phyloP scores from a whole-genome alignment of 2,797 vertebrate genomes.

The Oryzias sinensis region DNA sequence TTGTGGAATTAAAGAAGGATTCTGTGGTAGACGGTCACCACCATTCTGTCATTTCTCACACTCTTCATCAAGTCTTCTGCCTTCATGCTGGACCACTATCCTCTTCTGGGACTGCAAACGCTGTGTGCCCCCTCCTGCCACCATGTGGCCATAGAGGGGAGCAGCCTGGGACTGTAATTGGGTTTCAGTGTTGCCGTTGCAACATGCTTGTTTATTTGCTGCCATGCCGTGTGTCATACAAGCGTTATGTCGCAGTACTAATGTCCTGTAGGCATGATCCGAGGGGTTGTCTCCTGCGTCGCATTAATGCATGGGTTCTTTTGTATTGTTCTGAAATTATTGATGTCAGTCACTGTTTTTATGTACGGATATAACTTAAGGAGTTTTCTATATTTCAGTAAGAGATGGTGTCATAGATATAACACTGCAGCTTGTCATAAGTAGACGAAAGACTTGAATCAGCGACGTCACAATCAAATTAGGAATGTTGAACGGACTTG shows the following conservation, averaged over 20 bases:
- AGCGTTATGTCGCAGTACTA: constrained; percentile 45
- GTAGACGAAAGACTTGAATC: constrained; percentile 64
- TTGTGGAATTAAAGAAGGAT: constrained; percentile 17
- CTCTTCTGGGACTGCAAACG: constrained; percentile 24
- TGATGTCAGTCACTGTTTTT: constrained; percentile 53
- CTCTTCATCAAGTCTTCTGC: neutral
- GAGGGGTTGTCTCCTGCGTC: constrained; percentile 33
- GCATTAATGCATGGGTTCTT: constrained; percentile 39
- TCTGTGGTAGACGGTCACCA: constrained; percentile 41
- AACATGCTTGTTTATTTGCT: constrained; percentile 52
- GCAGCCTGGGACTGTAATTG: constrained; percentile 15
- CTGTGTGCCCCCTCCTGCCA: constrained; percentile 44
- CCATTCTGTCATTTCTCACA: constrained; percentile 20
- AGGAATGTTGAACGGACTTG: constrained; percentile 69
- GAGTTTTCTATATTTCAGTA: constrained; percentile 37
- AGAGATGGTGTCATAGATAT: constrained; percentile 16
- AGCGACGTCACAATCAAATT: constrained; percentile 76
- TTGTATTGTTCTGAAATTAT: constrained; percentile 34
- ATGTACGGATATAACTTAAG: constrained; percentile 65
- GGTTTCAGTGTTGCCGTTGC: constrained; percentile 31
- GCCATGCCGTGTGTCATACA: constrained; percentile 62
- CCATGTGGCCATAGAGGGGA: constrained; percentile 41
- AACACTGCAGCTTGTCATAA: constrained; percentile 15
- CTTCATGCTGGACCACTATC: constrained; percentile 37
- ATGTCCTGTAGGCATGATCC: constrained; percentile 31